Conservation (phyloP, 2,888 invertebrate species). For the Hylaea fasciaria region DNA sequence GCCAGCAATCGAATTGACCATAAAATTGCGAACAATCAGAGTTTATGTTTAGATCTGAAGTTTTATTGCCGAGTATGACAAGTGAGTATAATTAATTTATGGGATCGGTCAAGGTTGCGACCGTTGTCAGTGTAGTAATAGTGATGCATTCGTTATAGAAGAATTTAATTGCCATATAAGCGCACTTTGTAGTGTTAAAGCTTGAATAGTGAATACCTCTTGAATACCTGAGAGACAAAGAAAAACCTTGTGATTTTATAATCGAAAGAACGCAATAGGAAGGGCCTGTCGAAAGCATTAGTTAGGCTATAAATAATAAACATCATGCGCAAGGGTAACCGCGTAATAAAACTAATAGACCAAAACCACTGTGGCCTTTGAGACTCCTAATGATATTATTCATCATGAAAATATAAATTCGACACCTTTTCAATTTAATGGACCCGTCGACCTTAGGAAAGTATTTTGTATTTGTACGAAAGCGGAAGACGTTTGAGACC, state of each 20-base stretch:
- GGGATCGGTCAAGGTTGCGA: conserved; percentile 65
- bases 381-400: conserved; percentile 65
- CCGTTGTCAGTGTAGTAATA: conserved; percentile 31
- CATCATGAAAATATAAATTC: conserved; percentile 70
- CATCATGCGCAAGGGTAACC: conserved; percentile 76
- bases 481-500: conserved; percentile 73
- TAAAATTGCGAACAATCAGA: conserved; percentile 75
- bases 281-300: conserved; percentile 65
- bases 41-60: conserved; percentile 66
- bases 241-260: conserved; percentile 50
- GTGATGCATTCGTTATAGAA: conserved; percentile 31
- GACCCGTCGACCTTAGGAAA: conserved; percentile 77
- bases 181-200: conserved; percentile 32
- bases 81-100: conserved; percentile 69
- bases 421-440: conserved; percentile 77
- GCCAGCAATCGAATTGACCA: conserved; percentile 70
- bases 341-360: conserved; percentile 77
- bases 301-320: conserved; percentile 60
- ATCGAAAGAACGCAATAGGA: conserved; percentile 51
- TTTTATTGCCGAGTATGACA: conserved; percentile 63
- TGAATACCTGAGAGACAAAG: conserved; percentile 38
- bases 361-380: conserved; percentile 72
- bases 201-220: too few relatives aligned
- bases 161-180: conserved; percentile 36
- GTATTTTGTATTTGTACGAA: conserved; percentile 67